phyloP scores from a whole-genome alignment of 1,140 invertebrate genomes.

The Drosophila nasuta region DNA sequence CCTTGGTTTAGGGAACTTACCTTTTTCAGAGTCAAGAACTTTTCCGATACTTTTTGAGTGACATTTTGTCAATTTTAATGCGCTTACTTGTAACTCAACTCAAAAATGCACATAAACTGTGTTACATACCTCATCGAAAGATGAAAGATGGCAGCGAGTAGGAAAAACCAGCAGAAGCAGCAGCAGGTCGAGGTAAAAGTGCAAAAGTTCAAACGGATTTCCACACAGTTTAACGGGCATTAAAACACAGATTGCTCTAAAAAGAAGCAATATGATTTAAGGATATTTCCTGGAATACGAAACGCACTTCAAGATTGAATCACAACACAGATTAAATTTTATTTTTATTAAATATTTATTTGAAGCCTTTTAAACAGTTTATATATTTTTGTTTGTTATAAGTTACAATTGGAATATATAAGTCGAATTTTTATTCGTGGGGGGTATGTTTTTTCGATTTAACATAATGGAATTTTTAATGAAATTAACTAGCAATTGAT shows the following conservation, averaged over 20 bases:
- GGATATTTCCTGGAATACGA: background rate
- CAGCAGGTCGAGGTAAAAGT: constrained; percentile 43
- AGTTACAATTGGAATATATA: constrained; percentile 57
- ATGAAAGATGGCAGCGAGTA: constrained; percentile 14
- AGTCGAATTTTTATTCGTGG: constrained; percentile 9
- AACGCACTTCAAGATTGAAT: background rate
- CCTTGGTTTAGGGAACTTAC: background rate
- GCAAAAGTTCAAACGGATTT: constrained; percentile 63
- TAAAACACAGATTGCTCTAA: constrained; percentile 21
- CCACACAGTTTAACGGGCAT: constrained; percentile 41
- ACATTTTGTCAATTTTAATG: constrained; percentile 74
- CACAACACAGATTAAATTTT: background rate
- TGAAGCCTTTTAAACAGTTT: constrained; percentile 33
- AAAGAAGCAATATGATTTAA: background rate
- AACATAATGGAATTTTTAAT: constrained; percentile 70
- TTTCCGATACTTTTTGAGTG: constrained; percentile 59
- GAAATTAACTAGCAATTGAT: constrained; percentile 67
- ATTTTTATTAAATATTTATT: constrained; percentile 40
- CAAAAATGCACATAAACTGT: constrained; percentile 18
- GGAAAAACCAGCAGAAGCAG: constrained; percentile 12
- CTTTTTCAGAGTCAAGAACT: constrained; percentile 40
- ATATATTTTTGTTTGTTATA: background rate
- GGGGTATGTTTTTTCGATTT: constrained; percentile 26
- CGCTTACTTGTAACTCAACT: constrained; percentile 61
- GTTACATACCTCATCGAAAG: constrained; percentile 10